Percentiles rank a stretch among this genome's conserved stretches.
Conservation (phyloP, 1,140 invertebrate species). For the Harlomillsia oculata region DNA sequence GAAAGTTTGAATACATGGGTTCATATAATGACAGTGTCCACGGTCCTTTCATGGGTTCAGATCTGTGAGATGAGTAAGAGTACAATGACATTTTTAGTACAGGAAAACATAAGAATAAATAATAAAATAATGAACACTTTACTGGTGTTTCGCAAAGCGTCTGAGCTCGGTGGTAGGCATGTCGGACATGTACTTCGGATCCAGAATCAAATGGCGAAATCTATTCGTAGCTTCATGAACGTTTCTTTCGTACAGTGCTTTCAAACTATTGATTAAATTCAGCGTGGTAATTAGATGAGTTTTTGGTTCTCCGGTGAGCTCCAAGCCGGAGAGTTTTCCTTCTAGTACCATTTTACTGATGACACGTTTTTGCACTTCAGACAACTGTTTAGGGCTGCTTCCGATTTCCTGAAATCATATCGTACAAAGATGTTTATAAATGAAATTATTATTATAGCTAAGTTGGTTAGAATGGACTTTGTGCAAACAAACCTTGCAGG, state of each 20-base stretch:
- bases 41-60: conserved; percentile 55
- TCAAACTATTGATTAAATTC: conserved; percentile 46
- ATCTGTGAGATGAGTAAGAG: conserved; percentile 29
- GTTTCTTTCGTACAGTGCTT: conserved; percentile 53
- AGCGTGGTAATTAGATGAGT: conserved; percentile 45
- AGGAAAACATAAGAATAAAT: neutral
- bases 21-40: conserved; percentile 69
- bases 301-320: conserved; percentile 42
- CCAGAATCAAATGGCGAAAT: conserved; percentile 57
- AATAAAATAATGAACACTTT: conserved; percentile 25
- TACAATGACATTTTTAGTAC: neutral
- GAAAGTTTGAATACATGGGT: conserved; percentile 55
- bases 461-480: neutral
- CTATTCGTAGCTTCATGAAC: conserved; percentile 49
- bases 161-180: conserved; percentile 63
- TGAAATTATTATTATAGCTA: conserved; percentile 1
- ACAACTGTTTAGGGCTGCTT: conserved; percentile 45
- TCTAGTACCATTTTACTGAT: conserved; percentile 69
- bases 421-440: conserved; percentile 15
- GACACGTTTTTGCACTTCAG: conserved; percentile 58
- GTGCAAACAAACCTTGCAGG: conserved; percentile 46
- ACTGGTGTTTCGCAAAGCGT: conserved; percentile 53
- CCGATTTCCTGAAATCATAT: conserved; percentile 42
- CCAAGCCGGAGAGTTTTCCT: conserved; percentile 67
- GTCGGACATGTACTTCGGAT: conserved; percentile 55